Base-by-base conservation (phyloP, 2,113 vertebrate genomes). In the Pedetes capensis region DNA sequence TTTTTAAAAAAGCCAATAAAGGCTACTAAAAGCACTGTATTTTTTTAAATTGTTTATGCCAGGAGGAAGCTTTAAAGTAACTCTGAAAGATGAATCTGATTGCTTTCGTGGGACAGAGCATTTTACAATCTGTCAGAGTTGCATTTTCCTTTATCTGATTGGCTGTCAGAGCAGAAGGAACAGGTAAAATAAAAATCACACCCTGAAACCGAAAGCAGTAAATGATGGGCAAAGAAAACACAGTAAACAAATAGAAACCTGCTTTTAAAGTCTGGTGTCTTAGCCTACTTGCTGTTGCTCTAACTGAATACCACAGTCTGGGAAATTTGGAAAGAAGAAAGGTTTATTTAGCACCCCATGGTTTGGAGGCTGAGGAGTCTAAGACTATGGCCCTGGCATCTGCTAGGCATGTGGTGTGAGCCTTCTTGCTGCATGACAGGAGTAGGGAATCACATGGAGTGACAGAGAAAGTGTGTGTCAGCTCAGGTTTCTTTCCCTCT, bases 121-220 rank as follows among this genome's bases (percentile, higher is more conserved):
- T 90, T 63, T n/a, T 55, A 49, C 13, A 49, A 14, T 44, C 57
- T 32, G 25, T 87, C 49, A 75, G 55, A 72, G 57, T 82, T 61
- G 51, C 39, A 6, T 63, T 87, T 42, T 8, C 11, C 27, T 7
- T 34, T 59, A 22, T 22, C 6, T 44, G 42, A 23, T 49, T 34
- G 44, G 11, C 44, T 49, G 59, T 71, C 47, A 63, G 37, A 88
- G 17, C 49, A 53, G 88, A 86, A 89, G 74, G 49, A 59, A 61
- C 69, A 71, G 68, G 25, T 32, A 76, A 51, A 91, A 91, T 20
- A 85, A 85, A 69, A 87, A 74, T 42, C 71, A 83, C 27, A 83
- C 37, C 83, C 93, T 75, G 12, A 72, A 93, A 94, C 23, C 44
- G 82, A 87, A n/a, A 93, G 53, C 80, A 69, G 72, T 55, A 79